A percentile compares a stretch with the other conserved stretches of the same genome.
Evolutionary conservation across 2,888 invertebrate species (phyloP).

Genomic region (Diarsia mendica): DNA sequence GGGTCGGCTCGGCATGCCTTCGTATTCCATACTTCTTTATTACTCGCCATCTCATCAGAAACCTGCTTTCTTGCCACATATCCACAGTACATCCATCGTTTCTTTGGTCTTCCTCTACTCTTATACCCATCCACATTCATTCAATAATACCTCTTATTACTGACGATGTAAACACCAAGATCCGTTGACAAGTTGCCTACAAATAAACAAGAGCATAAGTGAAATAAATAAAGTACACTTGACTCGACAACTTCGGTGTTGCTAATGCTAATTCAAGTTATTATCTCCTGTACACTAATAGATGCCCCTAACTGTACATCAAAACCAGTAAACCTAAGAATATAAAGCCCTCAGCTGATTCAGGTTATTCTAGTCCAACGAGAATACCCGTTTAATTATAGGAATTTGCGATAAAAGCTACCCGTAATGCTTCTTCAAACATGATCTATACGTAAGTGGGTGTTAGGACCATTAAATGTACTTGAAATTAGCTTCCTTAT

Average conservation of each 20-base stretch:
- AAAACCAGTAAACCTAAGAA: conserved; percentile 42
- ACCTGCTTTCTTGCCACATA: too few relatives aligned
- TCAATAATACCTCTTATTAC: too few relatives aligned
- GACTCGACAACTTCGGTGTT: conserved; percentile 12
- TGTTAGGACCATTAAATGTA: conserved; percentile 3
- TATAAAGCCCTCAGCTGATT: conserved; percentile 27
- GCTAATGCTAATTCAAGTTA: conserved; percentile 9
- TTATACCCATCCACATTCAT: too few relatives aligned
- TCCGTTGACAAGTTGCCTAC: background rate
- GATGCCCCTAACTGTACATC: conserved; percentile 37
- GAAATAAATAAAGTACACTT: background rate
- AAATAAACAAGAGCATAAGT: background rate
- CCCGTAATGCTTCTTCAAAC: conserved; percentile 45
- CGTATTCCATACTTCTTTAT: too few relatives aligned
- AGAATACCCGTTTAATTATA: conserved; percentile 48
- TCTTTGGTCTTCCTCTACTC: too few relatives aligned
- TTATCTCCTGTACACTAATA: conserved; percentile 21
- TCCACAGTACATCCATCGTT: too few relatives aligned
- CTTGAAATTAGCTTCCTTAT: conserved; percentile 19
- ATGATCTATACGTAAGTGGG: conserved; percentile 16
- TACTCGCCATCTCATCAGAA: too few relatives aligned
- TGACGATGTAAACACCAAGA: background rate
- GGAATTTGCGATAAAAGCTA: conserved; percentile 42
- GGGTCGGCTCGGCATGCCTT: too few relatives aligned
- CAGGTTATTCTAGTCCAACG: conserved; percentile 51